Evolutionary conservation across 2,888 invertebrate genomes (phyloP).

Genomic region (Chironomus tentans): DNA sequence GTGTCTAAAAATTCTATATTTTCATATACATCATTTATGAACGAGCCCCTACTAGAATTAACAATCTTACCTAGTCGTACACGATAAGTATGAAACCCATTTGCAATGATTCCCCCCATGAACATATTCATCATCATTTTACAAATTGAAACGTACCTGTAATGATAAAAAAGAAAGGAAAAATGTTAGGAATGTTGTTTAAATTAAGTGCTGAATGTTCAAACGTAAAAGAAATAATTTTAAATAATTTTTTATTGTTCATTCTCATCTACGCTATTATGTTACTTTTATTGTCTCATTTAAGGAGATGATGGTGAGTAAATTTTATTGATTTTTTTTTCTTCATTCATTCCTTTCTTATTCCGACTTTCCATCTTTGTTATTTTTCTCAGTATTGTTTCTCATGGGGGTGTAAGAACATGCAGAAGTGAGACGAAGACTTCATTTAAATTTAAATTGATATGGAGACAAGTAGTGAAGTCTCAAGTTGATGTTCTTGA

Average conservation of each 20-base stretch:
- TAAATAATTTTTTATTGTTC: not conserved
- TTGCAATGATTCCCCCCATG: not conserved
- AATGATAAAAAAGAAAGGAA: not conserved
- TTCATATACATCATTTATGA: too few relatives aligned
- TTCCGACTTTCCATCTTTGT: not conserved
- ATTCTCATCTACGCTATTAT: not conserved
- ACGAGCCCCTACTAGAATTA: not conserved
- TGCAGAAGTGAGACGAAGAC: too few relatives aligned
- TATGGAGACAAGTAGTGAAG: too few relatives aligned
- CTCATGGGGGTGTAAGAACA: too few relatives aligned
- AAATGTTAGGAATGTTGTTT: not conserved
- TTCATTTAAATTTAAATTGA: too few relatives aligned
- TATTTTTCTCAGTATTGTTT: too few relatives aligned
- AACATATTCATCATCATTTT: not conserved
- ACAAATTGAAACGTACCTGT: slow-evolving; percentile 1
- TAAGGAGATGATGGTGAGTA: not conserved
- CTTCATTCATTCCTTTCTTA: not conserved
- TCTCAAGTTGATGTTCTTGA: too few relatives aligned
- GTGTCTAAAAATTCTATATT: too few relatives aligned
- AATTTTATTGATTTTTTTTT: not conserved
- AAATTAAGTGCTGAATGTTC: not conserved
- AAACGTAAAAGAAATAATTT: not conserved
- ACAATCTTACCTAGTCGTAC: not conserved
- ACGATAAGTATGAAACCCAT: not conserved
- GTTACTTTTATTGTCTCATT: not conserved